Percentiles rank a stretch among this genome's conserved stretches.
Conservation (phyloP, 2,888 invertebrate genomes). For the Tinea trinotella region DNA sequence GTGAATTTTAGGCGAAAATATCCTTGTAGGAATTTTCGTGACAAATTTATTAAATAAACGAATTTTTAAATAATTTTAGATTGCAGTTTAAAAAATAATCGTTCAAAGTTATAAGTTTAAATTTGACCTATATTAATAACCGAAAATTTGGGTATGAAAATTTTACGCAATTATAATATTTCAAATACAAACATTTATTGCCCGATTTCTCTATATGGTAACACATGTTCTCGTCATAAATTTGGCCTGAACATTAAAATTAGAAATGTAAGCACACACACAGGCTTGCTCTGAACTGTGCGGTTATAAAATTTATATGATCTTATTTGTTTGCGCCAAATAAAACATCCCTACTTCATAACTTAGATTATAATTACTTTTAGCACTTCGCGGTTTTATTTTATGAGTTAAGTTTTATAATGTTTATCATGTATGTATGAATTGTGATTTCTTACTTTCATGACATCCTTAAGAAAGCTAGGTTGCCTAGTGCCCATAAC, state of each 20-base stretch:
- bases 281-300: constrained; percentile 44
- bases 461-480: no score
- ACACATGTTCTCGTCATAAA: constrained; percentile 63
- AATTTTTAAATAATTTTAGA: no score
- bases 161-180: constrained; percentile 17
- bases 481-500: no score
- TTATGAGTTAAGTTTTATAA: no score
- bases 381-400: background rate
- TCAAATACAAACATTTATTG: constrained; percentile 18
- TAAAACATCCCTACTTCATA: constrained; percentile 9
- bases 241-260: constrained; percentile 62
- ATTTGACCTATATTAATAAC: no score
- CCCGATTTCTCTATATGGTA: constrained; percentile 46
- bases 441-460: no score
- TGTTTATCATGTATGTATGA: no score
- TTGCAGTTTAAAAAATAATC: no score
- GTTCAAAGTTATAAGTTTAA: no score
- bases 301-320: constrained; percentile 50
- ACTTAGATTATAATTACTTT: background rate
- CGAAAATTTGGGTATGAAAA: background rate
- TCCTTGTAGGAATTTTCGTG: no score
- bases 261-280: constrained; percentile 55
- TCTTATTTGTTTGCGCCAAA: constrained; percentile 15
- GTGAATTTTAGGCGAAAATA: no score
- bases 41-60: no score